These are phyloP conservation scores for Microdon myrmicae DNA, from an alignment of 2,888 invertebrate genomes.

Conservation along the genomic window DNA sequence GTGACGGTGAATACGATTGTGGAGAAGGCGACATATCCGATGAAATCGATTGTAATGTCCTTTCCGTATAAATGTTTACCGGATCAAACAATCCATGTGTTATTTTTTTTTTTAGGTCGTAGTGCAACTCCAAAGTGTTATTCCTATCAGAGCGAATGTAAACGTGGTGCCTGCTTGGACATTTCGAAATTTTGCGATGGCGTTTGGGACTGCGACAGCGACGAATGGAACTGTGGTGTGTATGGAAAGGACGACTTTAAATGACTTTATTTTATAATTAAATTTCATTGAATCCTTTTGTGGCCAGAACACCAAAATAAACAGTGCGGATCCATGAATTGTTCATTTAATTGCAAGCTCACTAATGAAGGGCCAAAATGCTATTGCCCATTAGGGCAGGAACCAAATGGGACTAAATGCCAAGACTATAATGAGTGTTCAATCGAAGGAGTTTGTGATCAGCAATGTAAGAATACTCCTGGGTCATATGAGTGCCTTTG, in stretches of 20 bases:
- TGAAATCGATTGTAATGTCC: slow-evolving; percentile 76
- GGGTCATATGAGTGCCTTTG: slow-evolving; percentile 80
- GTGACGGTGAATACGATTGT: slow-evolving; percentile 82
- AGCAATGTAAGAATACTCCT: slow-evolving; percentile 75
- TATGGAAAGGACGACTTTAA: not conserved
- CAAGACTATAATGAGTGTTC: slow-evolving; percentile 83
- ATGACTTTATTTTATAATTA: not conserved
- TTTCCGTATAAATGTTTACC: not conserved
- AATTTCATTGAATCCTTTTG: not conserved
- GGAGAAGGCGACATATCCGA: slow-evolving; percentile 81
- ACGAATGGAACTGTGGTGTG: slow-evolving; percentile 65
- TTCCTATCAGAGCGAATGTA: slow-evolving; percentile 77
- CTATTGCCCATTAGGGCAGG: slow-evolving; percentile 77
- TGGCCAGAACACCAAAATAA: slow-evolving; percentile 62
- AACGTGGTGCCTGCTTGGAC: slow-evolving; percentile 63
- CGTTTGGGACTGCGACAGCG: slow-evolving; percentile 65
- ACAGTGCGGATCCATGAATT: slow-evolving; percentile 69
- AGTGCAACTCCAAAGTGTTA: slow-evolving; percentile 73
- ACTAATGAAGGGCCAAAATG: slow-evolving; percentile 79
- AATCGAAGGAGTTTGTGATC: slow-evolving; percentile 78
- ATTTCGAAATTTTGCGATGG: slow-evolving; percentile 66
- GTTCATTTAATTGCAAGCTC: slow-evolving; percentile 76
- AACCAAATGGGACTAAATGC: slow-evolving; percentile 71
- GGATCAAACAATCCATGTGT: not conserved
- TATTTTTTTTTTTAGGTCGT: slow-evolving; percentile 65